These are phyloP conservation scores for Carettochelys insculpta DNA, from an alignment of 2,113 vertebrate species.

Conservation along the genomic window DNA sequence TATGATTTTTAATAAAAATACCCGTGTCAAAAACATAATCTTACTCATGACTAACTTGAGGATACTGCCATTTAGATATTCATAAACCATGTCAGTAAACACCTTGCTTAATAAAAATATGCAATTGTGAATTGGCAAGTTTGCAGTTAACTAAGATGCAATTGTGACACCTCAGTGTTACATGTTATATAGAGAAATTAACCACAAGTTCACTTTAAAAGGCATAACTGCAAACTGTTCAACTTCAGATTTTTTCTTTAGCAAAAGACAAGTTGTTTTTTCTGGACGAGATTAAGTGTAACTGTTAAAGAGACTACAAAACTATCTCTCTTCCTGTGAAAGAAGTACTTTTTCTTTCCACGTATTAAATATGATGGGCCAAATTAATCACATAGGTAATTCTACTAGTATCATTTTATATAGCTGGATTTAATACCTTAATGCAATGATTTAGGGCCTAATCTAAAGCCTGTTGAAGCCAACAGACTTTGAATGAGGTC, in stretches of 20 bases:
- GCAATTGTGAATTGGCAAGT: not conserved
- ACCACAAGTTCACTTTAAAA: not conserved
- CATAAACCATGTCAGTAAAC: fast-evolving
- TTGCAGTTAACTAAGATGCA: not conserved
- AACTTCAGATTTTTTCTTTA: not conserved
- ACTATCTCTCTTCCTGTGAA: not conserved
- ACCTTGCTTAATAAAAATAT: not conserved
- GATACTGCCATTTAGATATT: not conserved
- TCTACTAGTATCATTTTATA: not conserved
- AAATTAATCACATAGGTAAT: not conserved
- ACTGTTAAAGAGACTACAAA: not conserved
- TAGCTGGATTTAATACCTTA: not conserved
- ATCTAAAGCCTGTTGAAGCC: not conserved
- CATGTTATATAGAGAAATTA: not conserved
- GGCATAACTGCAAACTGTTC: not conserved
- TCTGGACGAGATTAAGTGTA: not conserved
- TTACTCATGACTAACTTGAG: fast-evolving
- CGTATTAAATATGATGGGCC: not conserved
- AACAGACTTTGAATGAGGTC: not conserved
- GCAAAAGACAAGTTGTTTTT: not conserved
- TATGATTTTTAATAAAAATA: not conserved
- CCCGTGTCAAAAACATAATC: not conserved
- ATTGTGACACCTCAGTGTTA: not conserved
- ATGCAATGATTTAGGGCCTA: not conserved
- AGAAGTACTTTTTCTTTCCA: not conserved